Conservation (phyloP, 2,113 vertebrate species). For the Elephantulus edwardii region DNA sequence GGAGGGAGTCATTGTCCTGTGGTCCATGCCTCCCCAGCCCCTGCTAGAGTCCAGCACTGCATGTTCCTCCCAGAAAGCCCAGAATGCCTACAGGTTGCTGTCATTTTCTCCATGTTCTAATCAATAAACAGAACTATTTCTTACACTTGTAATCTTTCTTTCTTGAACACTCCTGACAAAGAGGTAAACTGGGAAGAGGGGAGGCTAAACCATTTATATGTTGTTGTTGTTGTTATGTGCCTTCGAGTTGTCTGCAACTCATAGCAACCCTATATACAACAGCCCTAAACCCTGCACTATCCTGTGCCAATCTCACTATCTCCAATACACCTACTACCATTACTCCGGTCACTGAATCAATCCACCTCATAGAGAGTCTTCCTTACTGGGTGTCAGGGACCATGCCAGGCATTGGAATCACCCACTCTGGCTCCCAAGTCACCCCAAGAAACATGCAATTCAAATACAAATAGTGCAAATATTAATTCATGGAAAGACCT, state of each 20-base stretch:
- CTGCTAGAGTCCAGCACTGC: slow-evolving; percentile 59
- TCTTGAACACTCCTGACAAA: not conserved
- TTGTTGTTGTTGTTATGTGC: no score
- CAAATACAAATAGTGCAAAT: not conserved
- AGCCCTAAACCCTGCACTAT: no score
- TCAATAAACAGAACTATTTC: slow-evolving; percentile 79
- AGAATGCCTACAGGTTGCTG: slow-evolving; percentile 68
- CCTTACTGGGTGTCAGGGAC: not conserved
- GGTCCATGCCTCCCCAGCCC: slow-evolving; percentile 19
- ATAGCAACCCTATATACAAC: no score
- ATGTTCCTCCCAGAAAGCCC: slow-evolving; percentile 62
- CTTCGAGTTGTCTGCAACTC: no score
- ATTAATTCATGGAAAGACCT: not conserved
- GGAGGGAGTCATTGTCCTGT: not conserved
- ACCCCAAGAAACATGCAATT: not conserved
- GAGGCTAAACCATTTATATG: not conserved
- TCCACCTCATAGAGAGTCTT: no score
- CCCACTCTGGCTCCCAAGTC: not conserved
- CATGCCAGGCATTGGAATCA: not conserved
- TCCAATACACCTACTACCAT: no score
- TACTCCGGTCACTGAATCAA: not conserved
- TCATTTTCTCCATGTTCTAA: slow-evolving; percentile 79
- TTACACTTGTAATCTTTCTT: slow-evolving; percentile 50
- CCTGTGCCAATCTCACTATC: no score
- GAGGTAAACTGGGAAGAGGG: not conserved